Percentiles rank a stretch among this genome's conserved stretches.
These are phyloP conservation scores for Drosophila pachea DNA, from an alignment of 1,140 invertebrate genomes.

Conservation along the genomic window DNA sequence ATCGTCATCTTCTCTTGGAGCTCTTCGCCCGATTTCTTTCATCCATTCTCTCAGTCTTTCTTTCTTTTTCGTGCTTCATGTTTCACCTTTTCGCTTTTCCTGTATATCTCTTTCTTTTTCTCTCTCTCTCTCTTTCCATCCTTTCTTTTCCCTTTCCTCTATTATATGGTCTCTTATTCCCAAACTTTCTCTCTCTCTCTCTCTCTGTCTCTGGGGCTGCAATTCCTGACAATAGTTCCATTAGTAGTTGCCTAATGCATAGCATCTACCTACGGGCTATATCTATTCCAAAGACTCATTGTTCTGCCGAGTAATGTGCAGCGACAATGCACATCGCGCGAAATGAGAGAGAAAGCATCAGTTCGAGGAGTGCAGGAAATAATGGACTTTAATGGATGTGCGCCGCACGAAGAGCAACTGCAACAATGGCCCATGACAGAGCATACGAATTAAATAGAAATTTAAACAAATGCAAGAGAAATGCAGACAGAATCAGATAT, in stretches of 20 bases:
- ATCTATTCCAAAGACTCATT: constrained; percentile 22
- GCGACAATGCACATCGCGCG: constrained; percentile 10
- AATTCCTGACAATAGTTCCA: constrained; percentile 31
- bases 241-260: constrained; percentile 14
- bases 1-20: no score
- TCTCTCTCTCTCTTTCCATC: no score
- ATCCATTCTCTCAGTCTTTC: no score
- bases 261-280: constrained; percentile 6
- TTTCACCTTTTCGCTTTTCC: no score
- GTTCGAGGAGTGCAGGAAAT: constrained; percentile 9
- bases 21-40: no score
- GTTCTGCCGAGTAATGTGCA: constrained; percentile 17
- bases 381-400: constrained; percentile 35
- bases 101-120: no score
- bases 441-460: constrained; percentile 36
- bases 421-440: constrained; percentile 10
- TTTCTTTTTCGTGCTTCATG: no score
- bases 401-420: constrained; percentile 9
- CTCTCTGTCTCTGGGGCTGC: no score
- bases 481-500: constrained; percentile 16
- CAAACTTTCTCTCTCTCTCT: no score
- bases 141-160: no score
- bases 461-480: constrained; percentile 34
- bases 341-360: neutral
- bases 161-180: no score